Conservation (phyloP, 2,113 vertebrate genomes). For the Callocephalon fimbriatum region DNA sequence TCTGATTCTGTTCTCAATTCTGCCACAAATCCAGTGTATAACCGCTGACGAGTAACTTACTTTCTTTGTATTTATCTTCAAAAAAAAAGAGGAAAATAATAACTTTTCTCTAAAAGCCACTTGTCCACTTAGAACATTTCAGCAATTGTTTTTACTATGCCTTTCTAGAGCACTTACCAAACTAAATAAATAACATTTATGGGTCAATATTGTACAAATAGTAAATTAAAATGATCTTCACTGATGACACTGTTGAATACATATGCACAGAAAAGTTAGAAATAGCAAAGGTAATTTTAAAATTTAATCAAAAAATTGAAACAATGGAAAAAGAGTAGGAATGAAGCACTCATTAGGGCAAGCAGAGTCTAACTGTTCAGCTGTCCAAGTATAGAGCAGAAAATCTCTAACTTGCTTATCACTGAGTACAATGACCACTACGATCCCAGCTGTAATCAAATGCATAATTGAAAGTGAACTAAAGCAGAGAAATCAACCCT, state of each 20-base stretch:
- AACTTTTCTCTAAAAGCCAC: neutral
- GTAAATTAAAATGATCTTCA: neutral
- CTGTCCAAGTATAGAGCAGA: neutral
- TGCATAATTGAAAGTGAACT: neutral
- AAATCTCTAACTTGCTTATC: slow-evolving; percentile 47
- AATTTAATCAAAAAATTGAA: slow-evolving; percentile 55
- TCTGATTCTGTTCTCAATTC: neutral
- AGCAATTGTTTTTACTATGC: neutral
- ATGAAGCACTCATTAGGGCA: neutral
- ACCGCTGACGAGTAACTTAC: neutral
- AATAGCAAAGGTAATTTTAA: slow-evolving; percentile 25
- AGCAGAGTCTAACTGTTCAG: slow-evolving; percentile 34
- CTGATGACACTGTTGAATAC: neutral
- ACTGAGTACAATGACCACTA: neutral
- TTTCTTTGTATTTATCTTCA: neutral
- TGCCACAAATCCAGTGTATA: neutral
- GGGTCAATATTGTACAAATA: neutral
- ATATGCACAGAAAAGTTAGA: neutral
- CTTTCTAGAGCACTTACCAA: neutral
- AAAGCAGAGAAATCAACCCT: slow-evolving; percentile 24
- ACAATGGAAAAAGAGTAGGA: slow-evolving; percentile 32
- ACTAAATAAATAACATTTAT: neutral
- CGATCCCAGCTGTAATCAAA: slow-evolving; percentile 20
- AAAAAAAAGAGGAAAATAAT: neutral
- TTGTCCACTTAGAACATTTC: neutral